A percentile compares a stretch with the other conserved stretches of the same genome.
These are phyloP conservation scores for Sterrhoptilus dennistouni DNA, from an alignment of 2,113 vertebrate species.

Conservation along the genomic window DNA sequence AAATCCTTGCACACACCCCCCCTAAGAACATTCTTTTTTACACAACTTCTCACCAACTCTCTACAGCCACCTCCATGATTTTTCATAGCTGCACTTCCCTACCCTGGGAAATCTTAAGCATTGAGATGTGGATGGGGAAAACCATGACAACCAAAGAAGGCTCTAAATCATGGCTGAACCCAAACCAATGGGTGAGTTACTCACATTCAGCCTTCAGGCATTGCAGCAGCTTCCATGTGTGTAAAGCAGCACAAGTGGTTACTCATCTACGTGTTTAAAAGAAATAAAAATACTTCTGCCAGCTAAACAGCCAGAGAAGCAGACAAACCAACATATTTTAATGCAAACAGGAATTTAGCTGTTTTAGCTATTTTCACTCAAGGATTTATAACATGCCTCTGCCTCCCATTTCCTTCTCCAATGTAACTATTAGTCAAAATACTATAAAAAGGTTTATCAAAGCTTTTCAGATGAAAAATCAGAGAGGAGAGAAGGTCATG, in stretches of 20 bases:
- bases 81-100: not conserved
- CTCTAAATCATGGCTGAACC: not conserved
- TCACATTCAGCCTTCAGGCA: not conserved
- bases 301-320: not conserved
- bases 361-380: not conserved
- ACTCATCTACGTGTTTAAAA: not conserved
- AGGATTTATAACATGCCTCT: not conserved
- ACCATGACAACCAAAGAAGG: rapidly evolving
- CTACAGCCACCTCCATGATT: rapidly evolving
- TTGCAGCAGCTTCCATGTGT: not conserved
- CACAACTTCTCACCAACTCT: not conserved
- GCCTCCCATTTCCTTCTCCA: not conserved
- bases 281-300: not conserved
- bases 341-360: not conserved
- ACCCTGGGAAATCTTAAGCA: not conserved
- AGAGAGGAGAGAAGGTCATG: not conserved
- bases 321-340: not conserved
- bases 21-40: not conserved
- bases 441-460: not conserved
- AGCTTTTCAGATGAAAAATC: not conserved
- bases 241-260: not conserved
- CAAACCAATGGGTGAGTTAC: not conserved
- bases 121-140: not conserved
- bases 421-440: not conserved
- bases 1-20: rapidly evolving